These are phyloP conservation scores for Nothoprocta pentlandii DNA, from an alignment of 2,113 vertebrate genomes.

Conservation along the genomic window DNA sequence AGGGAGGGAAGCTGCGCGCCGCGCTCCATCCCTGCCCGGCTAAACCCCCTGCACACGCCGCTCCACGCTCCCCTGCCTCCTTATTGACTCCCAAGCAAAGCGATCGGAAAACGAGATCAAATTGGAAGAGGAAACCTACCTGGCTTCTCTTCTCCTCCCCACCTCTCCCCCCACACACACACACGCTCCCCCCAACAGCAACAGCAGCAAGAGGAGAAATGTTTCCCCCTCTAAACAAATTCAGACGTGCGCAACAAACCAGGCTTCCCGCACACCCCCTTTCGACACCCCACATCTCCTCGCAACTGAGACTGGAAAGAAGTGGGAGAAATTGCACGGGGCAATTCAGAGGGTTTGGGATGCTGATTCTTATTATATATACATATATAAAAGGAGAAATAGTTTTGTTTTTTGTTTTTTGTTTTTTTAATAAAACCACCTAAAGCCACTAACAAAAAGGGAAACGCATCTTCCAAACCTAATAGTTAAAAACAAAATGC, in stretches of 20 bases:
- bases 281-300: conserved; percentile 36
- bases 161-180: not conserved
- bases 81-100: conserved; percentile 58
- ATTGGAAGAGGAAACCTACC: conserved; percentile 63
- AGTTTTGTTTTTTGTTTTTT: too few species aligned
- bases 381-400: not conserved
- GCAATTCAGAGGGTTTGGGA: not conserved
- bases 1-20: conserved; percentile 5
- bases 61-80: conserved; percentile 35
- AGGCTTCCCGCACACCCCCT: conserved; percentile 19
- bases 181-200: not conserved
- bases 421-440: not conserved
- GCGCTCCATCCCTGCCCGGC: conserved; percentile 29
- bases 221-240: conserved; percentile 47
- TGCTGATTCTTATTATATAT: not conserved
- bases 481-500: conserved; percentile 40
- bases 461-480: not conserved
- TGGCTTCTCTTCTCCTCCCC: conserved; percentile 43
- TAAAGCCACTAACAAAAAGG: not conserved
- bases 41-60: conserved; percentile 40
- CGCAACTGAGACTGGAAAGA: conserved; percentile 32
- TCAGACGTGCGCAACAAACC: conserved; percentile 27
- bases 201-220: not conserved
- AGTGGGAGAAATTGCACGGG: conserved; percentile 13
- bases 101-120: conserved; percentile 32